Percentiles rank a stretch among this genome's conserved stretches.
Evolutionary conservation across 64 coral and sea anemone genomes (phyloP).

Genomic region (Pachyseris speciosa): DNA sequence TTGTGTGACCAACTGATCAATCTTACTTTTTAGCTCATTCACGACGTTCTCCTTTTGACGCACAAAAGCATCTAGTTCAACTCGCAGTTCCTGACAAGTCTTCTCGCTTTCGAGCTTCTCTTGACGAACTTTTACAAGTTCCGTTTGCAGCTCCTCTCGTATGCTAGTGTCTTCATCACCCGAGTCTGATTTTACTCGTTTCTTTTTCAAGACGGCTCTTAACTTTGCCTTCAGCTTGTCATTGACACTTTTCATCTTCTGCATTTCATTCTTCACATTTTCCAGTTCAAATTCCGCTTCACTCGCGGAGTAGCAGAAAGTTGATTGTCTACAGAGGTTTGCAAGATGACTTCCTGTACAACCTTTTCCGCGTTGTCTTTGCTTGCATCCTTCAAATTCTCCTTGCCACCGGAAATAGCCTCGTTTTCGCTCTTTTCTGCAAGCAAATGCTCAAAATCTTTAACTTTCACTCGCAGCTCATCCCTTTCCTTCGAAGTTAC

Average conservation of each 20-base stretch:
- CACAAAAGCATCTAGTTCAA: slow-evolving; percentile 64
- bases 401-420: background rate
- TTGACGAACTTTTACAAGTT: slow-evolving; percentile 50
- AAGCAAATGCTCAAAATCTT: background rate
- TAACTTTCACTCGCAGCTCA: background rate
- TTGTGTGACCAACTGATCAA: slow-evolving; percentile 23
- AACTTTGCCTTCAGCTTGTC: slow-evolving; percentile 68
- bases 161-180: slow-evolving; percentile 17
- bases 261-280: slow-evolving; percentile 42
- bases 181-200: slow-evolving; percentile 25
- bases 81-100: slow-evolving; percentile 48
- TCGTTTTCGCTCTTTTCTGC: background rate
- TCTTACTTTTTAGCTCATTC: slow-evolving; percentile 35
- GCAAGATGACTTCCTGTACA: slow-evolving; percentile 5
- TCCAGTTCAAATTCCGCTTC: slow-evolving; percentile 41
- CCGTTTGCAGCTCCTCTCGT: slow-evolving; percentile 9
- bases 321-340: slow-evolving; percentile 9
- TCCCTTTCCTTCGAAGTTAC: slow-evolving; percentile 5
- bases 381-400: background rate
- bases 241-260: slow-evolving; percentile 42
- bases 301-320: background rate
- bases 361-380: background rate
- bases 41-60: slow-evolving; percentile 59
- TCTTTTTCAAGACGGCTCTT: slow-evolving; percentile 49
- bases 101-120: slow-evolving; percentile 65